These are phyloP conservation scores for Aleiodes testaceus DNA, from an alignment of 2,888 invertebrate genomes.

Conservation along the genomic window DNA sequence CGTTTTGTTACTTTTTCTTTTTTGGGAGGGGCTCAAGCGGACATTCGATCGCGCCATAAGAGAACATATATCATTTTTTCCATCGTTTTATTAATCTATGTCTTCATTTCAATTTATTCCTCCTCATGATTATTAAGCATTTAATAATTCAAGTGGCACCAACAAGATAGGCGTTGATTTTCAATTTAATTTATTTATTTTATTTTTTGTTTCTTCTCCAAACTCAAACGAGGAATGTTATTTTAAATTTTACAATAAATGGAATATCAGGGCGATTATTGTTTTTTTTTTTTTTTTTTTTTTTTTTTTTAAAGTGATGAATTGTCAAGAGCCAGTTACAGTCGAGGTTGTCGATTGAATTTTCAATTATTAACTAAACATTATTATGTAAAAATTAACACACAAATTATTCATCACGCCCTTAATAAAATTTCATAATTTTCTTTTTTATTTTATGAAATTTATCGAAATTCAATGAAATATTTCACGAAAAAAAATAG, in stretches of 20 bases:
- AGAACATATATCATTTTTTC: slow-evolving; percentile 37
- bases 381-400: slow-evolving; percentile 16
- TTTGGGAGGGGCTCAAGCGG: background rate
- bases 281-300: slow-evolving; percentile 10
- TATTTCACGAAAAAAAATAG: slow-evolving; percentile 10
- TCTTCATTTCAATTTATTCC: slow-evolving; percentile 23
- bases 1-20: slow-evolving; percentile 7
- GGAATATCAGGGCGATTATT: background rate
- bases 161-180: slow-evolving; percentile 24
- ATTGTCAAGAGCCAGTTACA: slow-evolving; percentile 41
- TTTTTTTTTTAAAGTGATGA: slow-evolving; percentile 19
- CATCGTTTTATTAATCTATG: slow-evolving; percentile 40
- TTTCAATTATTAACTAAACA: slow-evolving; percentile 10
- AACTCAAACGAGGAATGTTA: background rate
- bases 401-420: background rate
- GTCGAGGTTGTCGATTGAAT: slow-evolving; percentile 33
- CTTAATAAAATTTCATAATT: slow-evolving; percentile 3
- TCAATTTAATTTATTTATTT: background rate
- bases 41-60: slow-evolving; percentile 24
- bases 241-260: slow-evolving; percentile 13
- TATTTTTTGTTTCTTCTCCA: background rate
- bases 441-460: background rate
- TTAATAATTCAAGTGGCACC: slow-evolving; percentile 16
- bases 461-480: slow-evolving; percentile 26
- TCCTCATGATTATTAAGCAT: slow-evolving; percentile 17